Conservation (phyloP, 2,888 invertebrate species). For the Tenthredo livida region DNA sequence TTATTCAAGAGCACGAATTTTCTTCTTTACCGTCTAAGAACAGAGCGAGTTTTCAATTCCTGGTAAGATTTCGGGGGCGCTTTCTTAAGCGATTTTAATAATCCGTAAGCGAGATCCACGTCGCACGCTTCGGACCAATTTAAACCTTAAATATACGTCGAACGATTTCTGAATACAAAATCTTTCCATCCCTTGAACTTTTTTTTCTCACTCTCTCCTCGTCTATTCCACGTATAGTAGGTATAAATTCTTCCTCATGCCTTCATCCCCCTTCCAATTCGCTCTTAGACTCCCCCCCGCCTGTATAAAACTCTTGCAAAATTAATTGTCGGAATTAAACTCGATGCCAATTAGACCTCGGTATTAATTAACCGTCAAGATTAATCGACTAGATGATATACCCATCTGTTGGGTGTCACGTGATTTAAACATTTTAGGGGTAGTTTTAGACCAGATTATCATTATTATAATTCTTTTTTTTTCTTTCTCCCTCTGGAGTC, state of each 20-base stretch:
- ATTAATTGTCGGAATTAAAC: slow-evolving; percentile 64
- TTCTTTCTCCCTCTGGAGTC: not conserved
- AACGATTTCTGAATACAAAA: slow-evolving; percentile 69
- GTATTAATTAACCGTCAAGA: slow-evolving; percentile 60
- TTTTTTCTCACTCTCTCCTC: slow-evolving; percentile 5
- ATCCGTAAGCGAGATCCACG: slow-evolving; percentile 64
- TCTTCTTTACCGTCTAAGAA: slow-evolving; percentile 41
- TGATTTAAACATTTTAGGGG: not conserved
- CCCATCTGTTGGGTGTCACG: slow-evolving; percentile 40
- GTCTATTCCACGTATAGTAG: slow-evolving; percentile 1
- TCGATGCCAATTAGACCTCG: slow-evolving; percentile 59
- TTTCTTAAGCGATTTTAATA: slow-evolving; percentile 67
- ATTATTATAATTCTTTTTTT: not conserved
- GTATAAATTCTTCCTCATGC: not conserved
- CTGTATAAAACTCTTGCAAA: slow-evolving; percentile 45
- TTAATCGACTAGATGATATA: slow-evolving; percentile 46
- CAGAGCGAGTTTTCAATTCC: slow-evolving; percentile 60
- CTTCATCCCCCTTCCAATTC: not conserved
- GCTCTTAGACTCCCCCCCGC: not conserved
- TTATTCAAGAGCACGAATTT: slow-evolving; percentile 52
- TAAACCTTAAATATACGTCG: slow-evolving; percentile 70
- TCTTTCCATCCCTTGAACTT: slow-evolving; percentile 54
- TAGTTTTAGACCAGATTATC: not conserved
- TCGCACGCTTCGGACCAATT: slow-evolving; percentile 61
- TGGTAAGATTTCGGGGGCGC: not conserved